These are phyloP conservation scores for Trissolcus japonicus DNA, from an alignment of 2,888 invertebrate genomes.

Conservation along the genomic window DNA sequence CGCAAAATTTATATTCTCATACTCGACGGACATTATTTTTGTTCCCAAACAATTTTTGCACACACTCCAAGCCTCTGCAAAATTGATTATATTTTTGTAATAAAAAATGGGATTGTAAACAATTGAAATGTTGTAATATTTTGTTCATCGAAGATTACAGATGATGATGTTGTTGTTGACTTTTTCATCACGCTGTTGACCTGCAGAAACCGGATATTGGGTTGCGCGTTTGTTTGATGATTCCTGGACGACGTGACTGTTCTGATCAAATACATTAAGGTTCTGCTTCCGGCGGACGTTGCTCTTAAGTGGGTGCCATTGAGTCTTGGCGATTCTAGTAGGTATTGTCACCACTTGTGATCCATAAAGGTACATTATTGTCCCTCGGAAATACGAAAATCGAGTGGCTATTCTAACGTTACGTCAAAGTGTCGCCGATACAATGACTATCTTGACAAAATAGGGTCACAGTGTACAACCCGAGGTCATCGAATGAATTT, in stretches of 20 bases:
- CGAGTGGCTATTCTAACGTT: slow-evolving; percentile 66
- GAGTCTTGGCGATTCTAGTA: slow-evolving; percentile 64
- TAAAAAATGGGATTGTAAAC: too few relatives aligned
- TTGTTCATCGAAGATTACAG: too few relatives aligned
- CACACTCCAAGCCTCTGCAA: too few relatives aligned
- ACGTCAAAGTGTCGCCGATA: slow-evolving; percentile 43
- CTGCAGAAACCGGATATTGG: slow-evolving; percentile 64
- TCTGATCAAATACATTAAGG: slow-evolving; percentile 76
- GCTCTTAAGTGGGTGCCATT: slow-evolving; percentile 66
- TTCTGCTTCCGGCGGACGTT: slow-evolving; percentile 71
- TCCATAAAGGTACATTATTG: slow-evolving; percentile 55
- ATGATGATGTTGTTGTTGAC: not conserved
- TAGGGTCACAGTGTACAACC: slow-evolving; percentile 22
- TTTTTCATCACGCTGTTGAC: slow-evolving; percentile 20
- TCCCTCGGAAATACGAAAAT: slow-evolving; percentile 71
- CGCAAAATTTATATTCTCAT: not conserved
- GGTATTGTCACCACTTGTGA: slow-evolving; percentile 61
- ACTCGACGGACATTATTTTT: too few relatives aligned
- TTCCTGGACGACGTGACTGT: slow-evolving; percentile 59
- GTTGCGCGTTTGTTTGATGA: slow-evolving; percentile 59
- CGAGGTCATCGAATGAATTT: too few relatives aligned
- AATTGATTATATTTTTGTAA: too few relatives aligned
- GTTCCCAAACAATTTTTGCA: too few relatives aligned
- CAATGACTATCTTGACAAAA: slow-evolving; percentile 37
- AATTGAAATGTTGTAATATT: too few relatives aligned